phyloP scores from a whole-genome alignment of 2,113 vertebrate genomes.

The Syngnathus scovelli region DNA sequence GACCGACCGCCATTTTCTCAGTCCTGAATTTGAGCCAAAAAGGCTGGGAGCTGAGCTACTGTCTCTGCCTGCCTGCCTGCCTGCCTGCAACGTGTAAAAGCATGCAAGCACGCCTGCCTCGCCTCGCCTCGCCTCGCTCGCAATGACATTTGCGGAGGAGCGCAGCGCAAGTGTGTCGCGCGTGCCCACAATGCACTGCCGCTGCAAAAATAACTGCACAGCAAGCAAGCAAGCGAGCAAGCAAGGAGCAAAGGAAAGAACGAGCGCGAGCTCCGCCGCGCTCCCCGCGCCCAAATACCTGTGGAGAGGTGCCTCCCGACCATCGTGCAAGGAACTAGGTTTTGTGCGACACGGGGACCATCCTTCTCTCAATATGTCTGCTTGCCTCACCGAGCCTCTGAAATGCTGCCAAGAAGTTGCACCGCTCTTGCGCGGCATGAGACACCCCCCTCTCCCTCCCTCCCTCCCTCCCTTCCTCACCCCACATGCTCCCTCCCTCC shows the following conservation, averaged over 20 bases:
- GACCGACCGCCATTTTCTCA: slow-evolving; percentile 81
- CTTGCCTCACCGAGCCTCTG: slow-evolving; percentile 74
- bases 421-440: slow-evolving; percentile 68
- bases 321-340: slow-evolving; percentile 79
- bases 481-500: slow-evolving; percentile 46
- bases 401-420: slow-evolving; percentile 79
- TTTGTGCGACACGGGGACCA: slow-evolving; percentile 71
- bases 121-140: slow-evolving; percentile 4
- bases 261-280: slow-evolving; percentile 47
- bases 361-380: slow-evolving; percentile 78
- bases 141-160: slow-evolving; percentile 7
- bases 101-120: neutral
- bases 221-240: slow-evolving; percentile 22
- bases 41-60: too few relatives aligned
- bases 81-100: slow-evolving; percentile 37
- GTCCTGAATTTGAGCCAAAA: too few relatives aligned
- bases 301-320: slow-evolving; percentile 79
- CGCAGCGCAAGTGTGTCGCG: slow-evolving; percentile 10
- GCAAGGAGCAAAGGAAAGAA: slow-evolving; percentile 5
- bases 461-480: slow-evolving; percentile 56
- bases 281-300: slow-evolving; percentile 75
- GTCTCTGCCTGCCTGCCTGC: too few relatives aligned
- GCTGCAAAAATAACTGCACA: slow-evolving; percentile 38
- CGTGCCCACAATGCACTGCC: slow-evolving; percentile 11
- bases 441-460: slow-evolving; percentile 48